Evolutionary conservation across 2,113 vertebrate species (phyloP).

Genomic region (Blennius ocellaris): DNA sequence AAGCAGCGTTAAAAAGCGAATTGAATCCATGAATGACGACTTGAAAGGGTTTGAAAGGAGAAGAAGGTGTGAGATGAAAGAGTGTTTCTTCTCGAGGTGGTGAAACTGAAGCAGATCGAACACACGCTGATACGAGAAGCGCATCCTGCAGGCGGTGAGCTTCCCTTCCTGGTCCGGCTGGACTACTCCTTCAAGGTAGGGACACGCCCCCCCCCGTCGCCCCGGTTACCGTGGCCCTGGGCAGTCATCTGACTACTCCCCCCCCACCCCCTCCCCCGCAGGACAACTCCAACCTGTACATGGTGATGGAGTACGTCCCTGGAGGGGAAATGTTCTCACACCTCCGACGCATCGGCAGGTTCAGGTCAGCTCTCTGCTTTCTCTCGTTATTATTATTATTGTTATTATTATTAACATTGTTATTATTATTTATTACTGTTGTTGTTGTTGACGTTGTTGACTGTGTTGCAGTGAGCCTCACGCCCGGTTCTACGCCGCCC

Average conservation of each 20-base stretch:
- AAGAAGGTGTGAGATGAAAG: too few species aligned
- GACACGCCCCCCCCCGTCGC: too few species aligned
- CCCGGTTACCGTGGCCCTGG: too few species aligned
- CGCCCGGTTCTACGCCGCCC: conserved; percentile 97
- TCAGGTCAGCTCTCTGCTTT: conserved; percentile 87
- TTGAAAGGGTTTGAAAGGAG: too few species aligned
- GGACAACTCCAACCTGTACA: conserved; percentile 99
- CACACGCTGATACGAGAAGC: conserved; percentile 99
- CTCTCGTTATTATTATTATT: too few species aligned
- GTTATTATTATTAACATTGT: too few species aligned
- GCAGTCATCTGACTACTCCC: too few species aligned
- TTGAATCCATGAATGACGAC: too few species aligned
- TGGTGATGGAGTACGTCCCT: conserved; percentile 99
- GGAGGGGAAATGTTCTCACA: conserved; percentile 99
- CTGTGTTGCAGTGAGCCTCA: conserved; percentile 91
- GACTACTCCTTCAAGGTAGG: conserved; percentile 98
- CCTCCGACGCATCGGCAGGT: conserved; percentile 98
- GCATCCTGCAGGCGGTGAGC: conserved; percentile 98
- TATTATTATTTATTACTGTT: too few species aligned
- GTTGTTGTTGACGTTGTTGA: background rate
- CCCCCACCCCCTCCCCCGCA: conserved; percentile 65
- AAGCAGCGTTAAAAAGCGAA: too few species aligned
- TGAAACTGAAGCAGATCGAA: conserved; percentile 99
- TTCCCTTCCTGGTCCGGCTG: conserved; percentile 97
- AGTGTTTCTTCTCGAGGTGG: conserved; percentile 93